Conservation (phyloP, 2,888 invertebrate species). For the Tupiocoris notatus region DNA sequence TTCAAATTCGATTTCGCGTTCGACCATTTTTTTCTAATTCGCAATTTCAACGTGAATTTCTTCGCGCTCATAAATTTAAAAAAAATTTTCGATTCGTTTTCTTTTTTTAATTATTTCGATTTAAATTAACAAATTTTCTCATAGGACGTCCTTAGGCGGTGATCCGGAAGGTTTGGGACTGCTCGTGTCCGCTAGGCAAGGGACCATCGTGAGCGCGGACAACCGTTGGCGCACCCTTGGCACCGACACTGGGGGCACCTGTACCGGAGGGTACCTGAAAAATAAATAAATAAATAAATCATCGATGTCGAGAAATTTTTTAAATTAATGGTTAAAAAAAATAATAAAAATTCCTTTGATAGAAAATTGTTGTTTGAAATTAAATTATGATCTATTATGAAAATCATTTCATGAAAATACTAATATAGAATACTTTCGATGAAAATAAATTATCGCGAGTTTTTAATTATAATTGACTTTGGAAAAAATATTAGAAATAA, state of each 20-base stretch:
- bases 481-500: too few species aligned
- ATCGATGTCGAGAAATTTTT: too few species aligned
- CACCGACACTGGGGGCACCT: slow-evolving; percentile 49
- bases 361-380: too few species aligned
- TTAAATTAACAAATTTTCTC: neutral
- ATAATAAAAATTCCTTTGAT: too few species aligned
- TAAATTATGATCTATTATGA: too few species aligned
- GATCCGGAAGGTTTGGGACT: slow-evolving; percentile 36
- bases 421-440: too few species aligned
- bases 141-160: slow-evolving; percentile 30
- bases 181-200: slow-evolving; percentile 48
- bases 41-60: neutral
- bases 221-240: slow-evolving; percentile 48
- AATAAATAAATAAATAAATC: slow-evolving; percentile 21
- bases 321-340: neutral
- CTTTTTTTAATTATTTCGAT: neutral
- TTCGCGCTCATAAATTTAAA: neutral
- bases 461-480: too few species aligned
- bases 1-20: neutral
- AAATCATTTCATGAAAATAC: too few species aligned
- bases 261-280: slow-evolving; percentile 48
- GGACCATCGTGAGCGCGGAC: slow-evolving; percentile 50
- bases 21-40: neutral
- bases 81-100: neutral
- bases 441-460: too few species aligned